Percentiles rank a stretch among this genome's conserved stretches.
These are phyloP conservation scores for Pipra filicauda DNA, from an alignment of 2,113 vertebrate species.

Conservation along the genomic window DNA sequence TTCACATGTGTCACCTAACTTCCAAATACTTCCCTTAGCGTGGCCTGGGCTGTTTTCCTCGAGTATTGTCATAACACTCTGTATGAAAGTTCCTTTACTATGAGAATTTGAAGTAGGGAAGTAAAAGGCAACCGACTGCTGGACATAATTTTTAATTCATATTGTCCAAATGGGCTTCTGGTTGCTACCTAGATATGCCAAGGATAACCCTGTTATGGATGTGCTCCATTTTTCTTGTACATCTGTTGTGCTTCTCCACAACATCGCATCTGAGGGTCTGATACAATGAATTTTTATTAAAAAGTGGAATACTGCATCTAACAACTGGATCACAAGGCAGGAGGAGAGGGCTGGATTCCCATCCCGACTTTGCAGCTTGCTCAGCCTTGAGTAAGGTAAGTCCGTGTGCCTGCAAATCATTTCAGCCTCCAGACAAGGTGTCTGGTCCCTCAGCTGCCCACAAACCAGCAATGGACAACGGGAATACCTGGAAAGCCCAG, in stretches of 20 bases:
- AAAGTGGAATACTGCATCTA: background rate
- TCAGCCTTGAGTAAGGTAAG: background rate
- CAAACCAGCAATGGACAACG: rapidly evolving
- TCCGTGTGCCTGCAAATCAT: background rate
- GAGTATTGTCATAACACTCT: background rate
- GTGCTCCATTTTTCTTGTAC: background rate
- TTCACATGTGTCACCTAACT: background rate
- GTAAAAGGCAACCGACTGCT: background rate
- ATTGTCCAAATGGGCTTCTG: background rate
- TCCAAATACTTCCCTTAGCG: background rate
- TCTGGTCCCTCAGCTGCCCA: background rate
- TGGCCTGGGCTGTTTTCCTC: background rate
- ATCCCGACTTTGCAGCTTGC: background rate
- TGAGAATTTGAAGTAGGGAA: background rate
- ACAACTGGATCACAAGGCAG: background rate
- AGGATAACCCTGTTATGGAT: background rate
- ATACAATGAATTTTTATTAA: background rate
- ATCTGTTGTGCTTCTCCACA: background rate
- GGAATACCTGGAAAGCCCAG: background rate
- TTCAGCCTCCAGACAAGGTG: background rate
- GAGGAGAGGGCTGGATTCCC: background rate
- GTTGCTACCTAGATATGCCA: no score
- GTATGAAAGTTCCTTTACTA: background rate
- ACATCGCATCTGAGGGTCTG: background rate
- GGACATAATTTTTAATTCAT: background rate